A percentile compares a stretch with the other conserved stretches of the same genome.
phyloP scores from a whole-genome alignment of 2,113 vertebrate genomes.

The Corythoichthys haematopterus region DNA sequence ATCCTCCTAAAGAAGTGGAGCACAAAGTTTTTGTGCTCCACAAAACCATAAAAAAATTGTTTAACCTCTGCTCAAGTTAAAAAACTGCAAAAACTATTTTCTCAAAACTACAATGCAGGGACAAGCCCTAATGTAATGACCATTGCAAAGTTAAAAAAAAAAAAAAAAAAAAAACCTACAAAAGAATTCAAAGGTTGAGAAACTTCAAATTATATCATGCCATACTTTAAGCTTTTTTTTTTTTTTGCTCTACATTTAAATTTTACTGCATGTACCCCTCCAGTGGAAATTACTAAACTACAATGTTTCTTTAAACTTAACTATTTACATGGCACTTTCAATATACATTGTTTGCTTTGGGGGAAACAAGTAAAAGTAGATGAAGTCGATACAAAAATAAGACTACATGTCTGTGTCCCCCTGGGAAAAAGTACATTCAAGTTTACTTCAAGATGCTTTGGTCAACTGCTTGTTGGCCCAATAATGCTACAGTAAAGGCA shows the following conservation, averaged over 20 bases:
- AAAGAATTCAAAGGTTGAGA: too few species aligned
- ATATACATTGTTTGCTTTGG: not conserved
- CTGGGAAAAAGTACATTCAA: slow-evolving; percentile 22
- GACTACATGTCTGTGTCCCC: not conserved
- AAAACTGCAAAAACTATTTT: too few species aligned
- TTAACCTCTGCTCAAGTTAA: too few species aligned
- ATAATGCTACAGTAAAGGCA: not conserved
- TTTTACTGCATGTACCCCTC: not conserved
- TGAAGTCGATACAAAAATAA: not conserved
- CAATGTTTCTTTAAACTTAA: not conserved
- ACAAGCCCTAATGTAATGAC: too few species aligned
- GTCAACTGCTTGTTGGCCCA: slow-evolving; percentile 17
- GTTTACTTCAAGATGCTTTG: slow-evolving; percentile 11
- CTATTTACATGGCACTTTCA: not conserved
- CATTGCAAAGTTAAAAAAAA: too few species aligned
- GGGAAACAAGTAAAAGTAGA: not conserved
- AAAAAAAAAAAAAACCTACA: too few species aligned
- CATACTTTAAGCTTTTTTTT: not conserved
- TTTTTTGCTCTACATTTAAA: not conserved
- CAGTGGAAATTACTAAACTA: not conserved
- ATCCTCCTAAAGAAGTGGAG: too few species aligned
- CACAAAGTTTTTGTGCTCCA: too few species aligned
- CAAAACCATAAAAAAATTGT: too few species aligned
- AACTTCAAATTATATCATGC: too few species aligned
- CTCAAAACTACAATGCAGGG: too few species aligned